Base-by-base conservation (phyloP, 2,113 vertebrate genomes). In the Anarrhichthys ocellatus region DNA sequence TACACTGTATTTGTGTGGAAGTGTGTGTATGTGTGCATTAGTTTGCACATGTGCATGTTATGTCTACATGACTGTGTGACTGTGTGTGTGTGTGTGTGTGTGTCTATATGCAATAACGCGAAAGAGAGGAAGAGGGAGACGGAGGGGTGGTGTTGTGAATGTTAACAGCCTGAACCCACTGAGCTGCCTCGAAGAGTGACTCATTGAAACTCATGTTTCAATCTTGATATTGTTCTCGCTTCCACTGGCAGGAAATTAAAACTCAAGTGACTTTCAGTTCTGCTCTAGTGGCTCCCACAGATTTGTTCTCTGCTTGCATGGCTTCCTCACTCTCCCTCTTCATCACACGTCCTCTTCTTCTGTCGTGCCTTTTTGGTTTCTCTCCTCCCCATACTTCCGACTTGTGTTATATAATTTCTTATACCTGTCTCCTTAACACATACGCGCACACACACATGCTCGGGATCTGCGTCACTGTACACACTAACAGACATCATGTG, bases 201-300 rank as follows among this genome's bases (percentile, higher is more conserved):
- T 91, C 86, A 89, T 72, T 84, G 80, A 84, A 91, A 90, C 56
- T 76, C 32, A 32, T 81, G 89, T 89, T 88, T 86, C 79, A 78
- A 82, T 91, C 86, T 88, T 87, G 81, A 92, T 89, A 86, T 82
- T 89, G 76, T 85, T 88, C 88, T 88, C 24, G 20, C 84, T 90
- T 88, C 77, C 87, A 83, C 76, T 73, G 86, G 62, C 88, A 93
- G 91, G 91, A 93, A 89, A 92, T 92, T 84, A 89, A 91, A 91
- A 85, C 80, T 85, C 71, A 80, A 89, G 81, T 83, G 72, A 88
- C 74, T 86, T 81, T 83, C 63, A 85, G 52, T 80, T 80, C 78
- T 78, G 83, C 62, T 75, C 65, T 68, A 82, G 78, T 85, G 80
- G 82, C 46, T 76, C 10, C 73, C 63, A 61, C 77, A 80, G 36